phyloP scores from a whole-genome alignment of 2,113 vertebrate genomes.

The Upupa epops region DNA sequence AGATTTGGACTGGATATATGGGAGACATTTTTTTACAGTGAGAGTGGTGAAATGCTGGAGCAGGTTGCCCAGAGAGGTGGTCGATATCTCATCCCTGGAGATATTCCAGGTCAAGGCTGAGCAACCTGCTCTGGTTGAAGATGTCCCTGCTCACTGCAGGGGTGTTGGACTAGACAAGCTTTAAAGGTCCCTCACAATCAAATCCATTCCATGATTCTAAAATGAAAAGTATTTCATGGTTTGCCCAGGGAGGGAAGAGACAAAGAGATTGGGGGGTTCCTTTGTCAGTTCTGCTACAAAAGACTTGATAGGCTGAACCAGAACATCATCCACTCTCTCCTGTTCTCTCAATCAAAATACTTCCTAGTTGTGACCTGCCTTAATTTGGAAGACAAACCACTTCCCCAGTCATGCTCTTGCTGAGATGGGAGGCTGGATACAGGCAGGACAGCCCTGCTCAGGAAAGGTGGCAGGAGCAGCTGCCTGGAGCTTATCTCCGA shows the following conservation, averaged over 20 bases:
- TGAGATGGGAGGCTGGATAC: rapidly evolving
- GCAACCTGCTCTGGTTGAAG: too few relatives aligned
- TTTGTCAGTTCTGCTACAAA: not conserved
- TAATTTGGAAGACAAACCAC: not conserved
- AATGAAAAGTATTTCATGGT: not conserved
- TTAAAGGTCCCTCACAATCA: too few relatives aligned
- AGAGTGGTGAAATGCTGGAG: too few relatives aligned
- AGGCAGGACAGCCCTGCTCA: not conserved
- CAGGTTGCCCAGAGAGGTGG: too few relatives aligned
- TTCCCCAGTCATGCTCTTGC: not conserved
- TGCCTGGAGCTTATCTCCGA: not conserved
- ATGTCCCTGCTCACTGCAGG: too few relatives aligned
- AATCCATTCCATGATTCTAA: not conserved
- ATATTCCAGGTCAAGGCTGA: too few relatives aligned
- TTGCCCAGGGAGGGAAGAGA: not conserved
- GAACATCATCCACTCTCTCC: not conserved
- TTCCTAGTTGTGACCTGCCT: not conserved
- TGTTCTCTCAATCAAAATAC: not conserved
- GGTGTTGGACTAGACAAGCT: too few relatives aligned
- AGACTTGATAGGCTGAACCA: not conserved
- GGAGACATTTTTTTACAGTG: too few relatives aligned
- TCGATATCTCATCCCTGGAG: too few relatives aligned
- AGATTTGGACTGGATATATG: too few relatives aligned
- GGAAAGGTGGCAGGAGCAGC: not conserved
- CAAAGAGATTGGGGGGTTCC: not conserved